These are phyloP conservation scores for Uria lomvia DNA, from an alignment of 2,113 vertebrate species.

Conservation along the genomic window DNA sequence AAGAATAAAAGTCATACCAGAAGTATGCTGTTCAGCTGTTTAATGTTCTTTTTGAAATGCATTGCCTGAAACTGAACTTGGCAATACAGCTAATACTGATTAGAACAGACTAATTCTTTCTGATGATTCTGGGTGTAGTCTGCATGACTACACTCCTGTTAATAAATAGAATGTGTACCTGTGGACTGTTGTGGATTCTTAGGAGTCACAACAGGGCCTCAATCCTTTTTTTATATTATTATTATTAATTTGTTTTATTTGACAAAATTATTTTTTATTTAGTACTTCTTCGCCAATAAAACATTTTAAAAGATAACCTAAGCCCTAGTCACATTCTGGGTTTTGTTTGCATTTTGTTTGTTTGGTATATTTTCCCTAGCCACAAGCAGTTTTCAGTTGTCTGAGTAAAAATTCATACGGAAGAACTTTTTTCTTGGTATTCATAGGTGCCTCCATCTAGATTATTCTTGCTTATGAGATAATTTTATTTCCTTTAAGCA, in stretches of 20 bases:
- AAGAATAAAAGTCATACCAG: not conserved
- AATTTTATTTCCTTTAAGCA: not conserved
- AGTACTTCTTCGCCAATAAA: not conserved
- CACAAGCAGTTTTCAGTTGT: not conserved
- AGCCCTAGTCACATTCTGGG: rapidly evolving
- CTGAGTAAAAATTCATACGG: not conserved
- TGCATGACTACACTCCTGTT: not conserved
- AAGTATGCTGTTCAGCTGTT: not conserved
- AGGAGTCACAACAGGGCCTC: not conserved
- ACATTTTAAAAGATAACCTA: not conserved
- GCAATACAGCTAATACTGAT: not conserved
- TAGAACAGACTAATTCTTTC: not conserved
- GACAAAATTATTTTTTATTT: not conserved
- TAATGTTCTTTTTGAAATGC: not conserved
- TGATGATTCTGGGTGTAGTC: not conserved
- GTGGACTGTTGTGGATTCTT: not conserved
- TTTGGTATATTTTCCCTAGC: not conserved
- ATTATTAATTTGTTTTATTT: not conserved
- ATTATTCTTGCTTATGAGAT: not conserved
- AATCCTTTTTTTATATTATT: no score
- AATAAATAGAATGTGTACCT: not conserved
- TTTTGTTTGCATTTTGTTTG: not conserved
- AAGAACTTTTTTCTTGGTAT: not conserved
- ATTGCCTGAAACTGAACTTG: not conserved
- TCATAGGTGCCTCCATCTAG: not conserved